phyloP scores from a whole-genome alignment of 2,888 invertebrate species.

The Didymodactylos carnosus region DNA sequence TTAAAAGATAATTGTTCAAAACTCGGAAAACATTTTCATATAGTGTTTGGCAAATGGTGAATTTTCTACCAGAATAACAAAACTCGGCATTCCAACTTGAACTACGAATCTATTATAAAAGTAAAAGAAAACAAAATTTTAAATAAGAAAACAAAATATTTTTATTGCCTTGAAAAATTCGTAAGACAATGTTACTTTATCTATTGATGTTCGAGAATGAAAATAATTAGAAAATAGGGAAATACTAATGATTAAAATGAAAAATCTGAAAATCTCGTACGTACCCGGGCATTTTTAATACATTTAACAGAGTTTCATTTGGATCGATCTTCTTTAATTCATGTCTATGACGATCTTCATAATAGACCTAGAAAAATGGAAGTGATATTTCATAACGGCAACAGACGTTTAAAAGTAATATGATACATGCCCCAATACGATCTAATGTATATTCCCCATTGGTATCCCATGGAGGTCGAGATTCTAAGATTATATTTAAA shows the following conservation, averaged over 20 bases:
- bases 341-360: conserved; percentile 7
- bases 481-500: background rate
- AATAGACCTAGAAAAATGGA: conserved; percentile 3
- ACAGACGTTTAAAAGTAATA: too few relatives aligned
- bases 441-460: background rate
- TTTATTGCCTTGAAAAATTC: background rate
- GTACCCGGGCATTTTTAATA: conserved; percentile 2
- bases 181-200: background rate
- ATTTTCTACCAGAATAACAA: background rate
- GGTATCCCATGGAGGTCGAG: conserved; percentile 6
- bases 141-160: background rate
- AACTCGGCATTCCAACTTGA: conserved; percentile 7
- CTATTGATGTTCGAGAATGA: background rate
- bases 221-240: too few relatives aligned
- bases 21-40: background rate
- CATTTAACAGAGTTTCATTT: background rate
- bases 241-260: too few relatives aligned
- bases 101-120: background rate
- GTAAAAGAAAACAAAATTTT: background rate
- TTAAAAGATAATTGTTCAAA: too few relatives aligned
- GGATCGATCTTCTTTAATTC: background rate
- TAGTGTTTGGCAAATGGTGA: conserved; percentile 10
- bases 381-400: background rate
- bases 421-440: background rate
- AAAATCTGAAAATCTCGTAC: background rate